Evolutionary conservation across 92 coral and sea anemone species (phyloP).

Genomic region (Heliopora coerulea): DNA sequence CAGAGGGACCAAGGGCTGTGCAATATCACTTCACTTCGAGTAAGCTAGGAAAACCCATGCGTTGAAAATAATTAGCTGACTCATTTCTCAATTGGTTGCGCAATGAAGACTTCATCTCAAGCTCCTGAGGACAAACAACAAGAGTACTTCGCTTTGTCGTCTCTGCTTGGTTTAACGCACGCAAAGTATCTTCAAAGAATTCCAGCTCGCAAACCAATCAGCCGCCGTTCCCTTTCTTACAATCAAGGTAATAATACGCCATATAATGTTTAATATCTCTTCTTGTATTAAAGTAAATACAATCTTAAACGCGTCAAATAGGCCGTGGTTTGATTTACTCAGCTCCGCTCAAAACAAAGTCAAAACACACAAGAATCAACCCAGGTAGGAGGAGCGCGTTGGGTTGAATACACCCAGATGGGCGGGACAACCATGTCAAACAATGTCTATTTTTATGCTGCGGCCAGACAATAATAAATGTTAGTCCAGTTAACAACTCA

Average conservation of each 20-base stretch:
- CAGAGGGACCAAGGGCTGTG: too few species aligned
- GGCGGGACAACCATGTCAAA: conserved; percentile 98
- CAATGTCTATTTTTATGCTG: conserved; percentile 94
- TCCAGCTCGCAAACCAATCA: background rate
- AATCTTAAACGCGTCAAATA: conserved; percentile 24
- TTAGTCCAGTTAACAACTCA: conserved; percentile 99
- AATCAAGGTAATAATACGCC: conserved; percentile 18
- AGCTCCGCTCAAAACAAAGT: conserved; percentile 56
- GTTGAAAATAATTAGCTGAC: too few species aligned
- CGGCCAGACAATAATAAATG: conserved; percentile 99
- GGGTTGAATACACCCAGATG: conserved; percentile 94
- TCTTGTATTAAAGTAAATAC: conserved; percentile 40
- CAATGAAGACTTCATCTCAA: too few species aligned
- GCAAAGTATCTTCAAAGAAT: background rate
- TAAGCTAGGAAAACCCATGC: background rate
- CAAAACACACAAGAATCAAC: conserved; percentile 82
- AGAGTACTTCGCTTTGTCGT: background rate
- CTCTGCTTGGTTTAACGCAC: background rate
- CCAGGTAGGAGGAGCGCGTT: conserved; percentile 95
- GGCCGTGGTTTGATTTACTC: conserved; percentile 45
- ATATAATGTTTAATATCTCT: conserved; percentile 29
- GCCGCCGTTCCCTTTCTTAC: background rate
- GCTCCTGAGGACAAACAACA: background rate
- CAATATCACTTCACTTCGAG: too few species aligned
- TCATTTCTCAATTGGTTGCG: too few species aligned